Evolutionary conservation across 2,113 vertebrate species (phyloP).

Genomic region (Prinia subflava): DNA sequence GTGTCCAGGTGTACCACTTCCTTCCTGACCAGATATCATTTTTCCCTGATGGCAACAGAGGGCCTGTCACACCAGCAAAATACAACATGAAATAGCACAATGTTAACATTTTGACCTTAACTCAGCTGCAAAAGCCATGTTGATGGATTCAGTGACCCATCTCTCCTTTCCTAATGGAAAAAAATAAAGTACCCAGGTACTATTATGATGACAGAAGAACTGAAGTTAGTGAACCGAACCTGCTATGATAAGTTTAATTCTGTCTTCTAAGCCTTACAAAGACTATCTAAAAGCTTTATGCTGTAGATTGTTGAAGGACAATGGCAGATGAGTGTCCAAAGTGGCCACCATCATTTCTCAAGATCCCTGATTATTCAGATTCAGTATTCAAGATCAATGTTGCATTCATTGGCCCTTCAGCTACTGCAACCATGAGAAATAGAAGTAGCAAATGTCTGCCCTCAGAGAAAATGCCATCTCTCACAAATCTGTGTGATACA

Average conservation of each 20-base stretch:
- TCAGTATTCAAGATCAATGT: not conserved
- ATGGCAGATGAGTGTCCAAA: not conserved
- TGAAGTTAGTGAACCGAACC: not conserved
- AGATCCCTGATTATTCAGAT: not conserved
- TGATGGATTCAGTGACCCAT: not conserved
- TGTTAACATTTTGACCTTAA: not conserved
- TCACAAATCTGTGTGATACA: not conserved
- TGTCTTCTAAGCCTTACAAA: not conserved
- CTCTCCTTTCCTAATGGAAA: not conserved
- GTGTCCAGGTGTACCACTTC: not conserved
- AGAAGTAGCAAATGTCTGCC: slow-evolving; percentile 8
- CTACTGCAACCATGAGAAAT: slow-evolving; percentile 1
- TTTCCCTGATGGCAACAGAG: not conserved
- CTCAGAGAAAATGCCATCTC: slow-evolving; percentile 16
- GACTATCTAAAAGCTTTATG: not conserved
- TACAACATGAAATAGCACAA: not conserved
- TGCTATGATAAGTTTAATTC: not conserved
- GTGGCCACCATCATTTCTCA: not conserved
- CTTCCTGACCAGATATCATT: not conserved
- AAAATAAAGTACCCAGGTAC: not conserved
- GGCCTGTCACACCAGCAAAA: not conserved
- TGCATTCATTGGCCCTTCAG: not conserved
- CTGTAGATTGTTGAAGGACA: not conserved
- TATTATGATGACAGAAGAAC: not conserved
- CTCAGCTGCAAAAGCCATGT: not conserved